These are phyloP conservation scores for Rutpela maculata DNA, from an alignment of 2,888 invertebrate species.

Conservation along the genomic window DNA sequence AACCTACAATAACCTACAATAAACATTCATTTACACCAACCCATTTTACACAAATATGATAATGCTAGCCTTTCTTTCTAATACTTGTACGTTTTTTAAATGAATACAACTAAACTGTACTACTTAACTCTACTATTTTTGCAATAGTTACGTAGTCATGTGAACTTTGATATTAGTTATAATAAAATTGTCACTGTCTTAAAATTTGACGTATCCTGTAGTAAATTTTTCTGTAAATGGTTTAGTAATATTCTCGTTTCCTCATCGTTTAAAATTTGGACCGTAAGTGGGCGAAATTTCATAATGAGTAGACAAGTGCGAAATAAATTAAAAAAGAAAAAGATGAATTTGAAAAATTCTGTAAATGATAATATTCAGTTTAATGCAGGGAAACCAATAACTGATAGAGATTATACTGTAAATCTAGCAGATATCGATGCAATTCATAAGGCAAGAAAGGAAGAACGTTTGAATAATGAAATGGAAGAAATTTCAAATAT, in stretches of 20 bases:
- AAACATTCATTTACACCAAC: too few relatives aligned
- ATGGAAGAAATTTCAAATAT: slow-evolving; percentile 8
- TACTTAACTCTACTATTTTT: too few relatives aligned
- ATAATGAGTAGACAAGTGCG: not conserved
- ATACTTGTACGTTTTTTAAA: too few relatives aligned
- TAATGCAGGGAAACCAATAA: not conserved
- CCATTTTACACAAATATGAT: too few relatives aligned
- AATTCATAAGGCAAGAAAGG: not conserved
- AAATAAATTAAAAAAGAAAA: not conserved
- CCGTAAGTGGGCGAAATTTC: not conserved
- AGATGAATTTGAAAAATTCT: not conserved
- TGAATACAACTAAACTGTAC: too few relatives aligned
- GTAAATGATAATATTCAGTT: not conserved
- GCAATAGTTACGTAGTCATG: too few relatives aligned
- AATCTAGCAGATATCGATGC: not conserved
- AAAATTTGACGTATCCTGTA: slow-evolving; percentile 15
- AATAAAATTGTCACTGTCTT: slow-evolving; percentile 20
- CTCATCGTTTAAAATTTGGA: not conserved
- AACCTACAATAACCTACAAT: too few relatives aligned
- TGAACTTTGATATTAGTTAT: too few relatives aligned
- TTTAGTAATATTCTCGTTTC: slow-evolving; percentile 3
- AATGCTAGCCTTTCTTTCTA: too few relatives aligned
- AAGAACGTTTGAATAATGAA: not conserved
- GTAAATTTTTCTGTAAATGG: slow-evolving; percentile 3
- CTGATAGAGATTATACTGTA: not conserved